phyloP scores from a whole-genome alignment of 2,888 invertebrate species.

The Ectemnius cavifrons region DNA sequence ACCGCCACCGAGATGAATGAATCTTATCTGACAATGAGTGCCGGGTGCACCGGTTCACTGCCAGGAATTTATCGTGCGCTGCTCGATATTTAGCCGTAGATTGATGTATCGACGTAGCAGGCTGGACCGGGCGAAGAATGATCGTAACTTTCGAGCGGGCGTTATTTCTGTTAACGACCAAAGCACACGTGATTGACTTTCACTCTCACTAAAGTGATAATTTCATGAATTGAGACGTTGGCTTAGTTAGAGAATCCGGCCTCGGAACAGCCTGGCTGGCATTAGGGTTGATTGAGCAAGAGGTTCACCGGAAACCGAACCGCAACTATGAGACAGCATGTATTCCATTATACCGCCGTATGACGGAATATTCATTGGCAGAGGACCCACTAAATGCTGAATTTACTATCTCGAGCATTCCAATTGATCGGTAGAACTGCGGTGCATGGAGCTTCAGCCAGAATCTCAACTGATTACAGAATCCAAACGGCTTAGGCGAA shows the following conservation, averaged over 20 bases:
- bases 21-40: not conserved
- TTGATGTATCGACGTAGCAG: not conserved
- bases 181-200: conserved; percentile 43
- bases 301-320: conserved; percentile 42
- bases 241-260: conserved; percentile 30
- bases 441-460: conserved; percentile 16
- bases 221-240: conserved; percentile 56
- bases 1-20: not conserved
- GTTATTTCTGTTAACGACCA: conserved; percentile 41
- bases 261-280: conserved; percentile 33
- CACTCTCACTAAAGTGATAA: conserved; percentile 42
- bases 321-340: conserved; percentile 39
- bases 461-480: conserved; percentile 50
- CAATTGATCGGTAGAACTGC: conserved; percentile 45
- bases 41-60: not conserved
- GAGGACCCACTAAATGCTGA: conserved; percentile 56
- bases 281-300: conserved; percentile 48
- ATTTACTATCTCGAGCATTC: conserved; percentile 52
- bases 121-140: not conserved
- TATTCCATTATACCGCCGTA: conserved; percentile 48
- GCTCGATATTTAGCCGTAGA: conserved; percentile 11
- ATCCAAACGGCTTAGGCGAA: conserved; percentile 29
- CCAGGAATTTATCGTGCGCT: not conserved
- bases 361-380: conserved; percentile 58
- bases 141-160: conserved; percentile 9